Conservation (phyloP, 2,113 vertebrate genomes). For the Protobothrops flavoviridis region DNA sequence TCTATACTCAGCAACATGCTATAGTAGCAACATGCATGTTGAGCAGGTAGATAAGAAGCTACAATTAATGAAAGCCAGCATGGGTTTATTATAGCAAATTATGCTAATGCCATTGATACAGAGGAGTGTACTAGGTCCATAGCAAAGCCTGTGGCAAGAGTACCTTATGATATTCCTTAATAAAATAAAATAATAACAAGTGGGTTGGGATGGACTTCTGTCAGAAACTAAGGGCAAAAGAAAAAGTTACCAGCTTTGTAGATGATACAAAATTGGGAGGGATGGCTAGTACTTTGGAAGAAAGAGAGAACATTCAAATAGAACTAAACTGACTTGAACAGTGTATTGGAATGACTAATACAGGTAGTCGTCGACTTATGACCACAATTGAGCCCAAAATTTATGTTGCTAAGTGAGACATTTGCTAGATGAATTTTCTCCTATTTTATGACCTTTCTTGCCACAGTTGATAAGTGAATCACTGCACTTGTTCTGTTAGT, state of each 20-base stretch:
- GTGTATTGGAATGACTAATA: neutral
- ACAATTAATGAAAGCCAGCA: neutral
- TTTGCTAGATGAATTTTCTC: neutral
- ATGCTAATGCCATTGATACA: neutral
- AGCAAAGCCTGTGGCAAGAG: neutral
- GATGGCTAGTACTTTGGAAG: neutral
- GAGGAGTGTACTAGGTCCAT: neutral
- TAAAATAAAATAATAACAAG: neutral
- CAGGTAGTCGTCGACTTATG: neutral
- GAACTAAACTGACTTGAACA: neutral
- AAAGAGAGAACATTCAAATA: neutral
- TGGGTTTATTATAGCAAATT: neutral
- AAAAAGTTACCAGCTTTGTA: neutral
- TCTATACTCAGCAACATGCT: neutral
- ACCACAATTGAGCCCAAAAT: neutral
- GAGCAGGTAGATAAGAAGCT: neutral
- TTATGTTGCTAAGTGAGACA: neutral
- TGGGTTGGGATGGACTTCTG: neutral
- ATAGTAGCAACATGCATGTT: neutral
- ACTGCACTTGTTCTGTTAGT: neutral
- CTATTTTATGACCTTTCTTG: neutral
- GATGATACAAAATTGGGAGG: neutral
- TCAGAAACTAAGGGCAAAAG: neutral
- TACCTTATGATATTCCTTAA: neutral
- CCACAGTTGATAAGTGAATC: neutral